These are phyloP conservation scores for Drosophila pruinosa DNA, from an alignment of 1,140 invertebrate genomes.

Conservation along the genomic window DNA sequence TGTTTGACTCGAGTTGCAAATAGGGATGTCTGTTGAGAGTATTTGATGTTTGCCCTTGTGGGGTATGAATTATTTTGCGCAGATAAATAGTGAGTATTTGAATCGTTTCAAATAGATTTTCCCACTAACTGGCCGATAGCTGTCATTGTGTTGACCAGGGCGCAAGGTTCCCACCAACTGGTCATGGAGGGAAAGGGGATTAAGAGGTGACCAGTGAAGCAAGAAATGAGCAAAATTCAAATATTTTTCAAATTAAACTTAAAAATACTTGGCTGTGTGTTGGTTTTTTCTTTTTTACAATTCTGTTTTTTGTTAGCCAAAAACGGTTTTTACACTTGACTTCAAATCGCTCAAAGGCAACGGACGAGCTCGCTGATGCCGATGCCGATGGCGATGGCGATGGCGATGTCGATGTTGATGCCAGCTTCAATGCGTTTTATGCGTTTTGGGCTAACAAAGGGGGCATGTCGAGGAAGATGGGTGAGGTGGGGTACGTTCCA, in stretches of 20 bases:
- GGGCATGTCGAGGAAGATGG: not conserved
- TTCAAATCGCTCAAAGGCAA: conserved; percentile 78
- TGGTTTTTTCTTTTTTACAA: conserved; percentile 18
- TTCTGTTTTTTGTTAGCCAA: conserved; percentile 56
- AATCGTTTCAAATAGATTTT: conserved; percentile 40
- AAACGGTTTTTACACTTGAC: conserved; percentile 79
- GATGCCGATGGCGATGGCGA: conserved; percentile 5
- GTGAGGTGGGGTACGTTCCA: not conserved
- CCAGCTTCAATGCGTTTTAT: conserved; percentile 60
- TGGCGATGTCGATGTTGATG: conserved; percentile 1
- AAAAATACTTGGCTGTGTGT: conserved; percentile 57
- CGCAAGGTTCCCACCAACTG: conserved; percentile 50
- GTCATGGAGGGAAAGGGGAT: not conserved
- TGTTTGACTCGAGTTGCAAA: conserved; percentile 15
- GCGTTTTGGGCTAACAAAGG: conserved; percentile 39
- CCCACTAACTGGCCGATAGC: conserved; percentile 41
- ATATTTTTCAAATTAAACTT: conserved; percentile 80
- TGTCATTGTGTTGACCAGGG: conserved; percentile 24
- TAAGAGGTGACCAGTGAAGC: conserved; percentile 53
- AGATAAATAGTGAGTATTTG: conserved; percentile 33
- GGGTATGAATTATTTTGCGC: conserved; percentile 46
- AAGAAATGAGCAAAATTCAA: conserved; percentile 81
- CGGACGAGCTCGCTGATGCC: not conserved
- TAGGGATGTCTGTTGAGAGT: not conserved
- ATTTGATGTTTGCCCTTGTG: conserved; percentile 46